phyloP scores from a whole-genome alignment of 2,888 invertebrate genomes.

The Cerastis rubricosa region DNA sequence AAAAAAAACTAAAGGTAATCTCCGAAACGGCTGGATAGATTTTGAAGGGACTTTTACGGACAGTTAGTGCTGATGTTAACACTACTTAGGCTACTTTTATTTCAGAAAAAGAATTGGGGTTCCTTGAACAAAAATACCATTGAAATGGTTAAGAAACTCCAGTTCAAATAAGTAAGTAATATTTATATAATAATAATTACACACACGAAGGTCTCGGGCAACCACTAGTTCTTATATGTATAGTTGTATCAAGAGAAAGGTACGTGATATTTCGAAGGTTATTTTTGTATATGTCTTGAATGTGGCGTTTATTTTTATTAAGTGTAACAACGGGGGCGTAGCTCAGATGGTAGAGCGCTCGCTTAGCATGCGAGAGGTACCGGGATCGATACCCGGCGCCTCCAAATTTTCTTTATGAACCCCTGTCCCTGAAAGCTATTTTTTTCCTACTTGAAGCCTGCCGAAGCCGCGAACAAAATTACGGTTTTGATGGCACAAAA shows the following conservation, averaged over 20 bases:
- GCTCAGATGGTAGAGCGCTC: constrained; percentile 91
- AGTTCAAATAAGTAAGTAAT: neutral
- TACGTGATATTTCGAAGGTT: neutral
- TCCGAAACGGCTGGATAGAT: too few relatives aligned
- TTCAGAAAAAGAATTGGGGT: neutral
- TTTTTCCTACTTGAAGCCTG: neutral
- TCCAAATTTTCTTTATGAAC: constrained; percentile 26
- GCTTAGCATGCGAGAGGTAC: constrained; percentile 91
- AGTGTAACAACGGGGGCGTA: constrained; percentile 82
- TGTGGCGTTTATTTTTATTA: neutral
- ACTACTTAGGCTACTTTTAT: too few relatives aligned
- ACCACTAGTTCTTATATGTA: neutral
- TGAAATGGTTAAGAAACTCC: neutral
- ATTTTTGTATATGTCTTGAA: constrained; percentile 3
- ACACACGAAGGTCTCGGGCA: neutral
- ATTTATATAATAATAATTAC: too few relatives aligned
- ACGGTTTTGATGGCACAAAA: neutral
- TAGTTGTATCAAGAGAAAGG: neutral
- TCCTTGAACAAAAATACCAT: neutral
- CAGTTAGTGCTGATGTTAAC: too few relatives aligned
- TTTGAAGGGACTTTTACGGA: too few relatives aligned
- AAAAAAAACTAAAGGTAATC: too few relatives aligned
- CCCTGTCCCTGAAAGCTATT: neutral
- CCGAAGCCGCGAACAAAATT: neutral
- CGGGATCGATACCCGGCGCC: constrained; percentile 90